Evolutionary conservation across 2,888 invertebrate genomes (phyloP).

Genomic region (Merodon equestris): DNA sequence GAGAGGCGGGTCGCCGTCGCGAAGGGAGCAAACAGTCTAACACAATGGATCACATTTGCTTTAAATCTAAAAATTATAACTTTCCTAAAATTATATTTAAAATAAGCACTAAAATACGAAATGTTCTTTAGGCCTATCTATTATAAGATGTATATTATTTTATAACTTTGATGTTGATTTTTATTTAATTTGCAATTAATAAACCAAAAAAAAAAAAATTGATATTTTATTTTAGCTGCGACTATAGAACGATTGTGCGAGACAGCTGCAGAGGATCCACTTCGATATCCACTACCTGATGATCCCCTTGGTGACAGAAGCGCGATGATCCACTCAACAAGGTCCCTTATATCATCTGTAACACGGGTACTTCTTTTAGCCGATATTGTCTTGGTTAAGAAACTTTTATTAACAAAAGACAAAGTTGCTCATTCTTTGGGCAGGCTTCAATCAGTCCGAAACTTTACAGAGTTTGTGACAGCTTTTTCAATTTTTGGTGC

Average conservation of each 20-base stretch:
- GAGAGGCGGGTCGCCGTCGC: no score
- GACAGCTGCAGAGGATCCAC: slow-evolving; percentile 81
- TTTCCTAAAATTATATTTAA: no score
- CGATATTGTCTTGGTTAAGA: slow-evolving; percentile 98
- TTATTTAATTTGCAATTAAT: slow-evolving; percentile 69
- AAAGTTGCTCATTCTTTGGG: slow-evolving; percentile 93
- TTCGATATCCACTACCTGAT: slow-evolving; percentile 81
- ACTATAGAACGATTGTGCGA: slow-evolving; percentile 96
- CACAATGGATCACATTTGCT: no score
- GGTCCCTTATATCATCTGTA: slow-evolving; percentile 95
- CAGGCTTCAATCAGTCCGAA: slow-evolving; percentile 91
- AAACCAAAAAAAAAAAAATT: no score
- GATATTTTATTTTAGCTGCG: slow-evolving; percentile 82
- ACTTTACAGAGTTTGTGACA: slow-evolving; percentile 98
- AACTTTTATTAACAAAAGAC: slow-evolving; percentile 96
- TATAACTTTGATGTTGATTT: background rate
- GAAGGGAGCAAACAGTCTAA: no score
- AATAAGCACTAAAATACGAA: no score
- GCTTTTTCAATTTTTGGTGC: slow-evolving; percentile 99
- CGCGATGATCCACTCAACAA: slow-evolving; percentile 92
- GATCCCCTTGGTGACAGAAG: slow-evolving; percentile 85
- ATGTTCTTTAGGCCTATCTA: no score
- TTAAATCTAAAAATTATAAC: no score
- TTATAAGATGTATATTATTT: background rate
- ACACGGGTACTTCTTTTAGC: slow-evolving; percentile 97